These are phyloP conservation scores for Hydropsyche tenuis DNA, from an alignment of 1,140 invertebrate species.

Conservation along the genomic window DNA sequence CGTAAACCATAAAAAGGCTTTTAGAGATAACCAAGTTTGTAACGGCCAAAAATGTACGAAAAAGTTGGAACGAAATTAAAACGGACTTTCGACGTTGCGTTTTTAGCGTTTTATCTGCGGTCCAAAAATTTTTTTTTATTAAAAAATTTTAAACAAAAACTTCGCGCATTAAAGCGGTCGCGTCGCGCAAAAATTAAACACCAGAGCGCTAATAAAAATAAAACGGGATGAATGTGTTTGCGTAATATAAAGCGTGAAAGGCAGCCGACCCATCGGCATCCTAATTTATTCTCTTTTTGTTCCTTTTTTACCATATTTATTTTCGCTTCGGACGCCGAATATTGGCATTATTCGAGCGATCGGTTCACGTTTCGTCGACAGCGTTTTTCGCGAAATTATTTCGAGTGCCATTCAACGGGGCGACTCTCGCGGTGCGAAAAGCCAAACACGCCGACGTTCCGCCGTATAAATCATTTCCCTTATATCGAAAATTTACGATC, in stretches of 20 bases:
- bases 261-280: too few species aligned
- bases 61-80: slow-evolving; percentile 37
- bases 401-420: slow-evolving; percentile 24
- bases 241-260: too few species aligned
- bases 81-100: slow-evolving; percentile 25
- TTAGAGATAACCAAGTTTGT: slow-evolving; percentile 40
- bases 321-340: too few species aligned
- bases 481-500: slow-evolving; percentile 29
- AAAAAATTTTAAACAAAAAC: slow-evolving; percentile 15
- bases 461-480: slow-evolving; percentile 19
- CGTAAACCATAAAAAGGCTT: slow-evolving; percentile 41
- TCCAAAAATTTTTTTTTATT: slow-evolving; percentile 2
- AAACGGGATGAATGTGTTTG: too few species aligned
- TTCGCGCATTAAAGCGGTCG: background rate
- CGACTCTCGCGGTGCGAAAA: slow-evolving; percentile 17
- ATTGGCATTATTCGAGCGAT: too few species aligned
- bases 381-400: slow-evolving; percentile 23
- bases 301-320: too few species aligned
- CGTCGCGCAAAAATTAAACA: too few species aligned
- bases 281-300: too few species aligned
- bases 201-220: too few species aligned
- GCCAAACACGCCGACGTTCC: background rate
- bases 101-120: slow-evolving; percentile 29
- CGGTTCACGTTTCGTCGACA: background rate
- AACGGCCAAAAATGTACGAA: slow-evolving; percentile 30